Base-by-base conservation (phyloP, 1,140 invertebrate genomes). In the Drosophila baimaii region DNA sequence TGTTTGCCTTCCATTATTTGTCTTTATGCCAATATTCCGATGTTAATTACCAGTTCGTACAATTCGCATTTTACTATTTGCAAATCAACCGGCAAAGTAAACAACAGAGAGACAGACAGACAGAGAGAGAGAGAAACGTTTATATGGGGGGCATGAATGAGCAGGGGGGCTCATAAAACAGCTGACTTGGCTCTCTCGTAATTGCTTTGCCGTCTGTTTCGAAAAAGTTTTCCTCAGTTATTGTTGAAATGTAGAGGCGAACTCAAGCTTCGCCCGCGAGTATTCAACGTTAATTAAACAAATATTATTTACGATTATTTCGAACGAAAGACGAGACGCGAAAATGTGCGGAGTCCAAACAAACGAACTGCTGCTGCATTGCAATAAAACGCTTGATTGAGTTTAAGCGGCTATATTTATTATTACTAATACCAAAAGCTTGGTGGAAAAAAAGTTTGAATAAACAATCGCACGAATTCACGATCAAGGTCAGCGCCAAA, bases 11-110 rank as follows among this genome's bases (percentile, higher is more conserved):
- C 56, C 69, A 71, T 71, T 71, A 71, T 71, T 71, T 58, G 66
- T 23, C 52, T 71, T 41, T 49, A 27, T 71, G 69, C 66, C 69
- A 71, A 56, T 71, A 58, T 54, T 35, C 43, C 23, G 43, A 35
- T 71, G 69, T 71, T 71, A 71, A 71, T 71, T 71, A 71, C 41
- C 66, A 71, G 27, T 54, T 66, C 62, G 33, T 35, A 54, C 65
- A 69, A 69, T 66, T 69, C 65, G 39, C 65, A 54, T 29, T 69
- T 65, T 21, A 23, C 27, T 43, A 68, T 69, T 69, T 69, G 65
- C 65, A 70, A 76, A 80, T 66, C 59, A 79, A 61, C 83, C 83
- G 83, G 83, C 83, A 77, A 86, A 88, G 52, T 83, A 69, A 83
- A 77, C 68, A 73, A 83, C 27, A 61, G 65, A 58, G 59, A 66